phyloP scores from a whole-genome alignment of 2,888 invertebrate genomes.

The Stenodema calcarata region DNA sequence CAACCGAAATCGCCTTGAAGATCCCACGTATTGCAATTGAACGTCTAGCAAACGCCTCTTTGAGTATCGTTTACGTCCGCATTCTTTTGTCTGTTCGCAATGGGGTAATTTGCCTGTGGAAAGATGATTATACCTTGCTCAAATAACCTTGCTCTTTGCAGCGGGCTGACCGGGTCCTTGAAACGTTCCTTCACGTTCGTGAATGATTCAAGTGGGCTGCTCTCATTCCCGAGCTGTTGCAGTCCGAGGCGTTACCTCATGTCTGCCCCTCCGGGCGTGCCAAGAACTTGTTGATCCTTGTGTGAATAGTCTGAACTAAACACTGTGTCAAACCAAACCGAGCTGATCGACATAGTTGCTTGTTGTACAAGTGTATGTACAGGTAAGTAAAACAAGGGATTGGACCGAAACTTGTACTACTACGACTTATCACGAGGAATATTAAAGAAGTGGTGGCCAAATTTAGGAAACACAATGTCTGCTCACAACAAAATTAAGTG shows the following conservation, averaged over 20 bases:
- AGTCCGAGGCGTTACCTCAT: neutral
- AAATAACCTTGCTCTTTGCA: conserved; percentile 19
- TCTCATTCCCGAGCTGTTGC: neutral
- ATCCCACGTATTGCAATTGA: neutral
- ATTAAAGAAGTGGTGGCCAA: too few relatives aligned
- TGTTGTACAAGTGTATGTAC: too few relatives aligned
- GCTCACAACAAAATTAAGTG: too few relatives aligned
- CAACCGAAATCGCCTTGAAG: neutral
- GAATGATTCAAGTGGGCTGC: neutral
- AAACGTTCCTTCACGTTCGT: neutral
- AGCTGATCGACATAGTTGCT: too few relatives aligned
- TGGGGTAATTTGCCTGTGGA: neutral
- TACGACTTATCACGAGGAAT: too few relatives aligned
- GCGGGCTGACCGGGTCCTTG: conserved; percentile 6
- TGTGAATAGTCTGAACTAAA: too few relatives aligned
- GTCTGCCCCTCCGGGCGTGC: neutral
- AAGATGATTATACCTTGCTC: conserved; percentile 14
- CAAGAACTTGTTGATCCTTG: neutral
- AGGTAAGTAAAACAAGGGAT: too few relatives aligned
- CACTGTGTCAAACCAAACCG: too few relatives aligned
- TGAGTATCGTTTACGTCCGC: conserved; percentile 4
- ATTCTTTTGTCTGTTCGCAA: conserved; percentile 18
- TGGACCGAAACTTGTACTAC: too few relatives aligned
- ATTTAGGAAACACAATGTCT: too few relatives aligned
- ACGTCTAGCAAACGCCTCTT: neutral